These are phyloP conservation scores for Cyclura pinguis DNA, from an alignment of 2,797 vertebrate genomes.

Conservation along the genomic window DNA sequence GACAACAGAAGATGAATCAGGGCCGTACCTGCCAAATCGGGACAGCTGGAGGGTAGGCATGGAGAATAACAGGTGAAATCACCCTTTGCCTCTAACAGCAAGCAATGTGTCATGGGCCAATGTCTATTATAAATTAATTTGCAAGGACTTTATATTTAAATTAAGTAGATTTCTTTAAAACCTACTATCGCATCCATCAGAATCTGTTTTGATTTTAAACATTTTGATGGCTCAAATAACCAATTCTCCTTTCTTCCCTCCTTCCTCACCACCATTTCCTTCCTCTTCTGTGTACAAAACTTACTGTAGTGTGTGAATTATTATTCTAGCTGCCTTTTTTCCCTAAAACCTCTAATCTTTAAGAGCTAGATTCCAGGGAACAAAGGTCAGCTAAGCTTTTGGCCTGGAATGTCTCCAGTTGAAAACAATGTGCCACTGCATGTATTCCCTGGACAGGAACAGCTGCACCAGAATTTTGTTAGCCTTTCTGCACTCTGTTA, in stretches of 20 bases:
- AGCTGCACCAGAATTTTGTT: background rate
- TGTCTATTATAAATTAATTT: background rate
- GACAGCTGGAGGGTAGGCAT: too few relatives aligned
- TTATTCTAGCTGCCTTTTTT: constrained; percentile 38
- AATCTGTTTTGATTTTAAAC: background rate
- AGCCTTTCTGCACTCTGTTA: constrained; percentile 31
- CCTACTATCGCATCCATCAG: background rate
- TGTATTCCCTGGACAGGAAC: constrained; percentile 31
- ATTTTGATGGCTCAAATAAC: background rate
- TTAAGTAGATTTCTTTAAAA: background rate
- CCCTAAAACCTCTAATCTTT: constrained; percentile 42
- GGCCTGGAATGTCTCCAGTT: constrained; percentile 56
- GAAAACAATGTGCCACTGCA: constrained; percentile 35
- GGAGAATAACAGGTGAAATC: too few relatives aligned
- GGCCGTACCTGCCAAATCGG: too few relatives aligned
- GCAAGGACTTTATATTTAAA: background rate
- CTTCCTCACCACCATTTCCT: background rate
- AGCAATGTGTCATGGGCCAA: too few relatives aligned
- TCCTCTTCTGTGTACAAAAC: constrained; percentile 14
- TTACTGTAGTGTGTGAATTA: background rate
- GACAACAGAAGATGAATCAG: too few relatives aligned
- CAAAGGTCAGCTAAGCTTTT: constrained; percentile 46
- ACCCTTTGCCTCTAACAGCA: too few relatives aligned
- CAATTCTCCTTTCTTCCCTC: background rate
- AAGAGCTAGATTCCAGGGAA: constrained; percentile 36